Evolutionary conservation across 2,113 vertebrate species (phyloP).

Genomic region (Halcyon senegalensis): DNA sequence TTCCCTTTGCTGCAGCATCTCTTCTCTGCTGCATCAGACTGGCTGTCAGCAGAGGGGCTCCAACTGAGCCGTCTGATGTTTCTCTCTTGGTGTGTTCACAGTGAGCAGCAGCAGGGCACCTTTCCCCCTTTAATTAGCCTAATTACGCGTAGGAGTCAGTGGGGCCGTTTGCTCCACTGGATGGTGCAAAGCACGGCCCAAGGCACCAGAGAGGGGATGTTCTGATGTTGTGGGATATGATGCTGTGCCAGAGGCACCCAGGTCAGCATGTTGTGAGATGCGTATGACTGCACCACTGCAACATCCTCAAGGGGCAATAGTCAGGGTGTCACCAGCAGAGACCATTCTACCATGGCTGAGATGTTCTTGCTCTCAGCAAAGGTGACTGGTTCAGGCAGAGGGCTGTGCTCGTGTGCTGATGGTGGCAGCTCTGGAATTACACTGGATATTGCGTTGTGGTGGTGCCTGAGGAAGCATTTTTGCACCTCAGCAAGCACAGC

Average conservation of each 20-base stretch:
- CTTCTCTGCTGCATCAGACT: not conserved
- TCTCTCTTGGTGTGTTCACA: not conserved
- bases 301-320: not conserved
- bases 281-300: accelerated
- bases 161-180: not conserved
- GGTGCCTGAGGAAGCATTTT: not conserved
- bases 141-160: accelerated
- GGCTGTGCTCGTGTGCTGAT: not conserved
- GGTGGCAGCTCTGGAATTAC: not conserved
- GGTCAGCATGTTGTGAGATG: accelerated
- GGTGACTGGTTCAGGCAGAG: not conserved
- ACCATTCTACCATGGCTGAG: not conserved
- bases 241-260: not conserved
- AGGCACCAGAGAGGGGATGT: not conserved
- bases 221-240: accelerated
- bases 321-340: not conserved
- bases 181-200: not conserved
- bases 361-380: not conserved
- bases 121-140: not conserved
- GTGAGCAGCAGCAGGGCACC: not conserved
- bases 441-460: not conserved
- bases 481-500: no score
- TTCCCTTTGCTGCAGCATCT: not conserved
- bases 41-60: not conserved
- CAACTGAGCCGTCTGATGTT: not conserved